Evolutionary conservation across 2,888 invertebrate species (phyloP).

Genomic region (Aquatica leii): DNA sequence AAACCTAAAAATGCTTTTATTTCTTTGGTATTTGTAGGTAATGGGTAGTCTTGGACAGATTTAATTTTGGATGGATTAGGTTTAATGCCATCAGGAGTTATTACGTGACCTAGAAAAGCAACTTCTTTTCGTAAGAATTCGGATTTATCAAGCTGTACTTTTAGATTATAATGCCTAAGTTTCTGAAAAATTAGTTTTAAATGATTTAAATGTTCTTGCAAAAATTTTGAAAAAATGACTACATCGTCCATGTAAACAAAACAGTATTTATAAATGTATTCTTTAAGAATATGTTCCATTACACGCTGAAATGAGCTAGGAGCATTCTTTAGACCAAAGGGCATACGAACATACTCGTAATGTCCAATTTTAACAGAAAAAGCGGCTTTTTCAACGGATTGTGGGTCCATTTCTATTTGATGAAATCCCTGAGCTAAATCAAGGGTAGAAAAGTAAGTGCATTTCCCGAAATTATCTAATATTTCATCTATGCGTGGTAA

Average conservation of each 20-base stretch:
- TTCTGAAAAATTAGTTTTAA: slow-evolving; percentile 37
- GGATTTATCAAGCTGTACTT: slow-evolving; percentile 35
- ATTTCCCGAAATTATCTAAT: slow-evolving; percentile 40
- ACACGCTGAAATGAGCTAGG: slow-evolving; percentile 47
- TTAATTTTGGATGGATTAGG: slow-evolving; percentile 23
- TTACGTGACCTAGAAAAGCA: slow-evolving; percentile 21
- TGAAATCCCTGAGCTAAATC: slow-evolving; percentile 44
- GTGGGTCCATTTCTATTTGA: slow-evolving; percentile 45
- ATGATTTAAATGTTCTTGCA: slow-evolving; percentile 37
- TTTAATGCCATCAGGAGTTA: slow-evolving; percentile 26
- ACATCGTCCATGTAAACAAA: slow-evolving; percentile 43
- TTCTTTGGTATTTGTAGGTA: slow-evolving; percentile 33
- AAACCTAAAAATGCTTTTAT: too few species aligned
- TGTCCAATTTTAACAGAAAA: slow-evolving; percentile 42
- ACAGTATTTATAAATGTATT: slow-evolving; percentile 27
- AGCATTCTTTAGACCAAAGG: slow-evolving; percentile 45
- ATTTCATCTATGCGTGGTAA: slow-evolving; percentile 43
- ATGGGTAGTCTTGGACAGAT: slow-evolving; percentile 23
- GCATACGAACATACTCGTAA: slow-evolving; percentile 45
- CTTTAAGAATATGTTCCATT: slow-evolving; percentile 43
- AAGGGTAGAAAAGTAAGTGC: slow-evolving; percentile 37
- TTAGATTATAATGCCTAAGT: slow-evolving; percentile 34
- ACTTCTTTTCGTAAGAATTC: slow-evolving; percentile 23
- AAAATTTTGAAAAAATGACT: slow-evolving; percentile 37
- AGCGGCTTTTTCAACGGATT: too few species aligned